These are phyloP conservation scores for Ceramica pisi DNA, from an alignment of 2,888 invertebrate genomes.

Conservation along the genomic window DNA sequence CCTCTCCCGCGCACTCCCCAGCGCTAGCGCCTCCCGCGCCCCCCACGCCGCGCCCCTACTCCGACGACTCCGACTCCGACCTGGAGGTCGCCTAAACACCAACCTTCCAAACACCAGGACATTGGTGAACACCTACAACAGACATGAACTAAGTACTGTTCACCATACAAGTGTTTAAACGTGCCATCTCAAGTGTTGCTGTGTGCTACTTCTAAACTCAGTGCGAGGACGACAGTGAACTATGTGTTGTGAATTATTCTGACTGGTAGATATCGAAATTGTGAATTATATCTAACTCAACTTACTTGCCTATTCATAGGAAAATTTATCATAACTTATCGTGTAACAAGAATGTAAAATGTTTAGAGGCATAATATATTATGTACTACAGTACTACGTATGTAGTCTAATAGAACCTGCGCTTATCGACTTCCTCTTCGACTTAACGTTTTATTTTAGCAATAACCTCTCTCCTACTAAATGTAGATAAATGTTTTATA, in stretches of 20 bases:
- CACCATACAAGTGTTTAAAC: constrained; percentile 32
- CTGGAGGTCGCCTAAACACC: constrained; percentile 94
- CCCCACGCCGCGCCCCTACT: constrained; percentile 85
- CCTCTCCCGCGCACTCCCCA: constrained; percentile 71
- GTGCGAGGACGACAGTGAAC: constrained; percentile 46
- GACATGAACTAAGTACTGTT: constrained; percentile 40
- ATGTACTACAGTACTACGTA: constrained; percentile 40
- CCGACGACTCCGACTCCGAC: constrained; percentile 95
- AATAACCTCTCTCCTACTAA: constrained; percentile 26
- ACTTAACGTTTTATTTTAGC: constrained; percentile 44
- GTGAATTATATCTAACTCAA: constrained; percentile 60
- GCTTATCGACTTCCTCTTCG: constrained; percentile 43
- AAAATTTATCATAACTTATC: constrained; percentile 52
- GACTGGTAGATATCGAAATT: constrained; percentile 55
- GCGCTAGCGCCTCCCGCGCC: constrained; percentile 75
- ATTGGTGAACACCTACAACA: constrained; percentile 21
- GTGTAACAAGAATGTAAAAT: constrained; percentile 62
- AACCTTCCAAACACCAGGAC: constrained; percentile 18
- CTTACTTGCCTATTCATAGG: constrained; percentile 52
- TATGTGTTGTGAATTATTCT: constrained; percentile 42
- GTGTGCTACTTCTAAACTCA: constrained; percentile 36
- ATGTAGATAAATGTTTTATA: constrained; percentile 25
- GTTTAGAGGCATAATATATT: constrained; percentile 60
- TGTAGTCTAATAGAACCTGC: constrained; percentile 41
- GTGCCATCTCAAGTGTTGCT: constrained; percentile 42